phyloP scores from a whole-genome alignment of 2,113 vertebrate genomes.

The Dermatemys mawii region DNA sequence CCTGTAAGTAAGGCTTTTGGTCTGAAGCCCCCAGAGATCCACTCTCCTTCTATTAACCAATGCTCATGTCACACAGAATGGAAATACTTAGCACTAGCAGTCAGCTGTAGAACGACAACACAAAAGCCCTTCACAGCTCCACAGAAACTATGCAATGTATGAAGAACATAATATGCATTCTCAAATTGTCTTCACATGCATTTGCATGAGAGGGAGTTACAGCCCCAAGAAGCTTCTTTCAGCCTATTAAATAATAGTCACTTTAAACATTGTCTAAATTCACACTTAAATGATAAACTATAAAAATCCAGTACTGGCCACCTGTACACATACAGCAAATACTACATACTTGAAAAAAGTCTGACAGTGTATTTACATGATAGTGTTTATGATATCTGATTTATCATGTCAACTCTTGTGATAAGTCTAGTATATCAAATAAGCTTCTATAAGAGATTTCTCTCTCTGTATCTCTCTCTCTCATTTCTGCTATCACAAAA shows the following conservation, averaged over 20 bases:
- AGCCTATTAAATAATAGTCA: conserved; percentile 62
- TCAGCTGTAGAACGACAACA: neutral
- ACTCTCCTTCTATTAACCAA: conserved; percentile 1
- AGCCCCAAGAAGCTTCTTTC: conserved; percentile 59
- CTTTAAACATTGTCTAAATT: conserved; percentile 45
- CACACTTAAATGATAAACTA: conserved; percentile 45
- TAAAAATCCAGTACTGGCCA: neutral
- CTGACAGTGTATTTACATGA: conserved; percentile 37
- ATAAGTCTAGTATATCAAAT: neutral
- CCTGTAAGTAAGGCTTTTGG: conserved; percentile 43
- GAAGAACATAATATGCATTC: neutral
- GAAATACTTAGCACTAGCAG: neutral
- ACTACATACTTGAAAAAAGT: conserved; percentile 27
- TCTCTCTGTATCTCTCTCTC: neutral
- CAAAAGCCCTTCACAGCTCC: conserved; percentile 24
- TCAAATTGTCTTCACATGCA: conserved; percentile 27
- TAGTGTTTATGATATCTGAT: neutral
- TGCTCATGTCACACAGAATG: neutral
- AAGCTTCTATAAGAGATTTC: neutral
- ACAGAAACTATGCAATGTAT: neutral
- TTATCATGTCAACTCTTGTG: conserved; percentile 40
- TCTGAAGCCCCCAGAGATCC: neutral
- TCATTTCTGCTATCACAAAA: neutral
- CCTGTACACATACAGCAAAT: neutral
- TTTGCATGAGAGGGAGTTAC: conserved; percentile 64